phyloP scores from a whole-genome alignment of 2,113 vertebrate species.

The Corvus hawaiiensis region DNA sequence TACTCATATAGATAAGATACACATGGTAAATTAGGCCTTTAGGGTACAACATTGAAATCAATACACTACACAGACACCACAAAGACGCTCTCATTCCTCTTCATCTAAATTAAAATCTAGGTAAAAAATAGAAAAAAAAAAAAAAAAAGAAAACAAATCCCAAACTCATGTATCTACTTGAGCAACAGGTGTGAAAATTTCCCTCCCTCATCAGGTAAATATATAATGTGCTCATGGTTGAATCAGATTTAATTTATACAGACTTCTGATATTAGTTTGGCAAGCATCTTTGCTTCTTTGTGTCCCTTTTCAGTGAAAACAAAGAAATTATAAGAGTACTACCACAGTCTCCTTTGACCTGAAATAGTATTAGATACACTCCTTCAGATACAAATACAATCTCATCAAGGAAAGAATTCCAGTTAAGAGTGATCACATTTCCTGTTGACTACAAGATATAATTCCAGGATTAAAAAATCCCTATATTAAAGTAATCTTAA shows the following conservation, averaged over 20 bases:
- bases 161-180: not conserved
- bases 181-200: slow-evolving; percentile 38
- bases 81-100: slow-evolving; percentile 47
- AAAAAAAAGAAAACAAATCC: not conserved
- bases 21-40: slow-evolving; percentile 47
- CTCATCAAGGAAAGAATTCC: not conserved
- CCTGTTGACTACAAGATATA: not conserved
- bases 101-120: slow-evolving; percentile 65
- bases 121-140: not conserved
- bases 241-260: slow-evolving; percentile 41
- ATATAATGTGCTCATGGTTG: not conserved
- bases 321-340: not conserved
- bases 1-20: slow-evolving; percentile 58
- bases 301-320: slow-evolving; percentile 5
- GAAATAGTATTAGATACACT: not conserved
- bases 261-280: not conserved
- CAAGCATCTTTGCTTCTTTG: not conserved
- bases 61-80: slow-evolving; percentile 13
- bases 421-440: not conserved
- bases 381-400: not conserved
- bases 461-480: not conserved
- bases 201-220: slow-evolving; percentile 3
- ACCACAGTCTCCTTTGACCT: not conserved
- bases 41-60: slow-evolving; percentile 54
- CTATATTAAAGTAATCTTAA: not conserved